phyloP scores from a whole-genome alignment of 2,888 invertebrate species.

The Pseudanteris insignis region DNA sequence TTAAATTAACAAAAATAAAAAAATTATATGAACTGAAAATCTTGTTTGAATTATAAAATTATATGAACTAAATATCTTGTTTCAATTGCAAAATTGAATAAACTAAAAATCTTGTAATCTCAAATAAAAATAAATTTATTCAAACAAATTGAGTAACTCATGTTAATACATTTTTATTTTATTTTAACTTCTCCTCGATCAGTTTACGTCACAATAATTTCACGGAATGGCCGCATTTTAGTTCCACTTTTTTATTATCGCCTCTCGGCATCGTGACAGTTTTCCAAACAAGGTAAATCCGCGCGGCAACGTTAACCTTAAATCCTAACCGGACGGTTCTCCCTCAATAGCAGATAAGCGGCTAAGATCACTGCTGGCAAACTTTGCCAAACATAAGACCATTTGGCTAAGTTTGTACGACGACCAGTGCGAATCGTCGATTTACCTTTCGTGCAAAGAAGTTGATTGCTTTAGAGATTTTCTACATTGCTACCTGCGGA shows the following conservation, averaged over 20 bases:
- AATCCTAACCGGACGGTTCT: conserved; percentile 8
- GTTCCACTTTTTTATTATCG: conserved; percentile 1
- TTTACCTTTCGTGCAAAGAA: conserved; percentile 28
- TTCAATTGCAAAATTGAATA: too few relatives aligned
- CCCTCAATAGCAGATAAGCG: conserved; percentile 15
- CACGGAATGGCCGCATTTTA: too few relatives aligned
- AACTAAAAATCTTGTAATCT: too few relatives aligned
- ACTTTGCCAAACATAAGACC: conserved; percentile 12
- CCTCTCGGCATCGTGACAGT: background rate
- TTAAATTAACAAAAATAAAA: too few relatives aligned
- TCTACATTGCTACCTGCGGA: conserved; percentile 36
- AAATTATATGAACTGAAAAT: too few relatives aligned
- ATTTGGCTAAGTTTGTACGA: conserved; percentile 6
- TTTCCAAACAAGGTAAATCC: conserved; percentile 27
- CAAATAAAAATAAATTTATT: too few relatives aligned
- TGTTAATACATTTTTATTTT: too few relatives aligned
- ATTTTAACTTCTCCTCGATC: too few relatives aligned
- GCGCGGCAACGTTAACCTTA: conserved; percentile 7
- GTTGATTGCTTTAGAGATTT: conserved; percentile 42
- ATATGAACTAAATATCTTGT: too few relatives aligned
- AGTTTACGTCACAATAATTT: too few relatives aligned
- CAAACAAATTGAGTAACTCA: too few relatives aligned
- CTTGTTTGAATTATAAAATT: too few relatives aligned
- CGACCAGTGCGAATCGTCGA: conserved; percentile 14
- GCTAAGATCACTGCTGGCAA: conserved; percentile 13